Percentiles rank a stretch among this genome's conserved stretches.
Conservation (phyloP, 2,113 vertebrate genomes). For the Amazona guildingii region DNA sequence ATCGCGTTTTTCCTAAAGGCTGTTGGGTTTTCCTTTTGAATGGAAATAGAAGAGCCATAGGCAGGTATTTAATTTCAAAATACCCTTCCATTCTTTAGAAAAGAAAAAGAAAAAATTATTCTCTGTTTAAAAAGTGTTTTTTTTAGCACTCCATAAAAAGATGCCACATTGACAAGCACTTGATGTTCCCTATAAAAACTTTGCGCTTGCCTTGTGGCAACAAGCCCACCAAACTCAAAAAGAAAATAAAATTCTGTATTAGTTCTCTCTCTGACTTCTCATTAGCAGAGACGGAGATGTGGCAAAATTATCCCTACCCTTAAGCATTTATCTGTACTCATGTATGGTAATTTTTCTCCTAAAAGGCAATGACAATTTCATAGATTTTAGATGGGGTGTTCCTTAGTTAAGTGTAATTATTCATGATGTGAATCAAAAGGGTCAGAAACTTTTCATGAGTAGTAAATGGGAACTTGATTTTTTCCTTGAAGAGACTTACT, state of each 20-base stretch:
- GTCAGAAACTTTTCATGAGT: not conserved
- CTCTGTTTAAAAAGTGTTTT: not conserved
- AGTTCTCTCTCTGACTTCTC: not conserved
- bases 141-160: not conserved
- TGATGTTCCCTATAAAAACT: not conserved
- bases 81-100: not conserved
- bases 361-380: not conserved
- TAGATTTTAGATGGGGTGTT: not conserved
- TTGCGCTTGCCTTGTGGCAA: not conserved
- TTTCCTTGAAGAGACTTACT: not conserved
- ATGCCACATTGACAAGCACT: not conserved
- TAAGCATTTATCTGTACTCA: not conserved
- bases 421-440: not conserved
- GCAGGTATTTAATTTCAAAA: conserved; percentile 37
- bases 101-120: not conserved
- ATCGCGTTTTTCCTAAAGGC: conserved; percentile 23
- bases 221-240: not conserved
- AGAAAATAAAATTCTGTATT: not conserved
- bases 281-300: not conserved
- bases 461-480: not conserved
- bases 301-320: not conserved
- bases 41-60: conserved; percentile 14
- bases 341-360: not conserved
- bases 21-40: conserved; percentile 7
- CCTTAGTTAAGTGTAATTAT: not conserved